Conservation (phyloP, 2,797 vertebrate species). For the Vipera latastei region DNA sequence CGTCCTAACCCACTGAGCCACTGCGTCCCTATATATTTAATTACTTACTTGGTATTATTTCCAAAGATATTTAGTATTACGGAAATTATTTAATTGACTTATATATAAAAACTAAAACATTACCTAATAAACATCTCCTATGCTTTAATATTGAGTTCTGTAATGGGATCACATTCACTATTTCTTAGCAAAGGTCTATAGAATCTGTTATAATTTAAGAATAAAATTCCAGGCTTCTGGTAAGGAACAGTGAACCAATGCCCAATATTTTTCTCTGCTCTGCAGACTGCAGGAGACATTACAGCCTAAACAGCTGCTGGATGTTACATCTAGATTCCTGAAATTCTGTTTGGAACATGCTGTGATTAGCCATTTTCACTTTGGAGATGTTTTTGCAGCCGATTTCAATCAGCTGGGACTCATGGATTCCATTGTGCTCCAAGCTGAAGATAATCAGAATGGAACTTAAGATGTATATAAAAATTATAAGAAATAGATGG, state of each 20-base stretch:
- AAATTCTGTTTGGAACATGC: neutral
- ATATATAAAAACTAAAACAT: conserved; percentile 37
- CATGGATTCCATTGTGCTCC: neutral
- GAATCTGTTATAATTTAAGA: neutral
- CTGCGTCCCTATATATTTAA: conserved; percentile 44
- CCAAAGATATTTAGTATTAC: neutral
- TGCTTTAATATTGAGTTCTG: conserved; percentile 24
- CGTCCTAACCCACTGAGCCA: too few species aligned
- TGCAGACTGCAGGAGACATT: neutral
- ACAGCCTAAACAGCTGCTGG: neutral
- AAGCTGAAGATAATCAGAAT: neutral
- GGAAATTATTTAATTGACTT: conserved; percentile 42
- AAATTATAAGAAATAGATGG: neutral
- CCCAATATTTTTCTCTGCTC: neutral
- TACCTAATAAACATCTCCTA: conserved; percentile 18
- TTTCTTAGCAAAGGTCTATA: conserved; percentile 24
- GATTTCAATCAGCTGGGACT: neutral
- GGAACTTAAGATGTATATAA: neutral
- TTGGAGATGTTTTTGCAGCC: neutral
- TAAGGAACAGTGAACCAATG: neutral
- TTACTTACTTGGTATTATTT: conserved; percentile 56
- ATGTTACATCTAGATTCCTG: neutral
- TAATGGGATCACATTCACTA: conserved; percentile 36
- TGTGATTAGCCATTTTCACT: neutral
- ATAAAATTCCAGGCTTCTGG: neutral